A percentile compares a stretch with the other conserved stretches of the same genome.
These are phyloP conservation scores for Tenthredo mesomela DNA, from an alignment of 2,888 invertebrate genomes.

Conservation along the genomic window DNA sequence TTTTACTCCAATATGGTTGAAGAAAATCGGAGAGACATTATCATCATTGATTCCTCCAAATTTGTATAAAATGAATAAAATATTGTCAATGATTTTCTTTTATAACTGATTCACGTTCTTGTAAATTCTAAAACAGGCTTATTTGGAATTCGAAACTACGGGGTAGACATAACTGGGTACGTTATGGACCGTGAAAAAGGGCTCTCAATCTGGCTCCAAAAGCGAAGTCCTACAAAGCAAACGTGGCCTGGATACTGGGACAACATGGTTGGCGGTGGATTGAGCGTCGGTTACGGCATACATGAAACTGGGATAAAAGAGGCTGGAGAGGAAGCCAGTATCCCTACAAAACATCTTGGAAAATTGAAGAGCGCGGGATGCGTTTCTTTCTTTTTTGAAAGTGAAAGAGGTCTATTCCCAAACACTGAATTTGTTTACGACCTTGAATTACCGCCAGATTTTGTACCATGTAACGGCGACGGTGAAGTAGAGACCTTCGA, in stretches of 20 bases:
- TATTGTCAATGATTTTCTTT: not conserved
- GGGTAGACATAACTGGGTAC: slow-evolving; percentile 97
- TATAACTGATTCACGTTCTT: not conserved
- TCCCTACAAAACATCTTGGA: slow-evolving; percentile 88
- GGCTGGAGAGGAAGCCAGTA: slow-evolving; percentile 96
- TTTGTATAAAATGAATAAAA: not conserved
- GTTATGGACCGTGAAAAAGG: slow-evolving; percentile 91
- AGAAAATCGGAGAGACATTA: not conserved
- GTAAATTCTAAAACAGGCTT: slow-evolving; percentile 79
- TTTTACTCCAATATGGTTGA: not conserved
- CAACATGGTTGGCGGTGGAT: slow-evolving; percentile 96
- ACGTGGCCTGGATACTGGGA: slow-evolving; percentile 98
- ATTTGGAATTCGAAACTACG: slow-evolving; percentile 96
- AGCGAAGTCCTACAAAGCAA: slow-evolving; percentile 93
- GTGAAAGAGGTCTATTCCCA: slow-evolving; percentile 95
- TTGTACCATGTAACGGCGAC: slow-evolving; percentile 95
- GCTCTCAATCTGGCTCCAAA: slow-evolving; percentile 95
- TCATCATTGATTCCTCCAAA: not conserved
- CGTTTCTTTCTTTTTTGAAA: slow-evolving; percentile 95
- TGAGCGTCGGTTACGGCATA: slow-evolving; percentile 93
- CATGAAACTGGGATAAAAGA: slow-evolving; percentile 95
- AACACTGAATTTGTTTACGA: slow-evolving; percentile 97
- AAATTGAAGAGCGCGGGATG: slow-evolving; percentile 89
- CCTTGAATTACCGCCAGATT: slow-evolving; percentile 93
- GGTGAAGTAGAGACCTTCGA: slow-evolving; percentile 97